These are phyloP conservation scores for Eospalax fontanierii DNA, from an alignment of 2,797 vertebrate genomes.

Conservation along the genomic window DNA sequence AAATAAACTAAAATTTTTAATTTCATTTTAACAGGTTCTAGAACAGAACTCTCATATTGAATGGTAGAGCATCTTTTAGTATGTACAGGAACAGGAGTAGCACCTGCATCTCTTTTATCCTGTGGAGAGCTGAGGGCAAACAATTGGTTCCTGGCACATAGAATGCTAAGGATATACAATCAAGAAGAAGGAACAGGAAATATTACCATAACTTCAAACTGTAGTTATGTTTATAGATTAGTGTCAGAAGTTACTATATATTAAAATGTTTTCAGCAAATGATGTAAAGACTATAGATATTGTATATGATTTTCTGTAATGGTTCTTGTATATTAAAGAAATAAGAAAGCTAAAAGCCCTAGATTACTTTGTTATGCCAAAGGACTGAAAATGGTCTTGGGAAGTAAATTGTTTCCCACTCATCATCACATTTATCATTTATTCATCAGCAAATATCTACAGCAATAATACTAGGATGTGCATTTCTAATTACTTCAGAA, in stretches of 20 bases:
- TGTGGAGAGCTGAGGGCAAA: not conserved
- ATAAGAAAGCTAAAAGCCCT: not conserved
- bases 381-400: not conserved
- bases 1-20: not conserved
- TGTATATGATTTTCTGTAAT: not conserved
- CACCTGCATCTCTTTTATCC: not conserved
- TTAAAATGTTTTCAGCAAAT: slow-evolving; percentile 28
- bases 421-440: not conserved
- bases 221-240: not conserved
- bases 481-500: not conserved
- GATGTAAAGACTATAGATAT: not conserved
- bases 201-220: not conserved
- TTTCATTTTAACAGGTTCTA: too few relatives aligned
- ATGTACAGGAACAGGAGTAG: not conserved
- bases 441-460: not conserved
- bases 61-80: too few relatives aligned
- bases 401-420: slow-evolving; percentile 14
- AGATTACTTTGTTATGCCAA: slow-evolving; percentile 1
- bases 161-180: not conserved
- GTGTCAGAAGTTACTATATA: not conserved
- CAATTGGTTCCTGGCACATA: not conserved
- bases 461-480: not conserved
- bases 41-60: too few relatives aligned
- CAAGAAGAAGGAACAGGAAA: not conserved
- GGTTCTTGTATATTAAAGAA: slow-evolving; percentile 1